Conservation (phyloP, 2,888 invertebrate species). For the Uropetala carovei region DNA sequence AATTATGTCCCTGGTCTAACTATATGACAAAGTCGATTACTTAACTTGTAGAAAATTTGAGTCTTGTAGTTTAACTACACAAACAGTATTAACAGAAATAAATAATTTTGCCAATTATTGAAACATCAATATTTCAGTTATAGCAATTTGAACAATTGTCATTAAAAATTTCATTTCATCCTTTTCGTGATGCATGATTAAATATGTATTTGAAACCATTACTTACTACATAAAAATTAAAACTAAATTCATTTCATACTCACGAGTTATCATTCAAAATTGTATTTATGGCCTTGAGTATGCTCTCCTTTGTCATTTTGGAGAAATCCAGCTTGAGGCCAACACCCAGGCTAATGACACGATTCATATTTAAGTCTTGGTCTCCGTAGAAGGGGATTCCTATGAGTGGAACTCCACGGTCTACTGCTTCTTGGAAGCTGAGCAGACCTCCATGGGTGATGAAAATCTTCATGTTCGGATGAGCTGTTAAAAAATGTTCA, state of each 20-base stretch:
- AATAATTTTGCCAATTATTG: too few relatives aligned
- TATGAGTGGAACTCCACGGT: slow-evolving; percentile 76
- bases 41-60: too few relatives aligned
- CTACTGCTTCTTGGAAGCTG: slow-evolving; percentile 78
- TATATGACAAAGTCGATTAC: too few relatives aligned
- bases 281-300: slow-evolving; percentile 75
- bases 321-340: slow-evolving; percentile 73
- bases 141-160: too few relatives aligned
- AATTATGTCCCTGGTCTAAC: too few relatives aligned
- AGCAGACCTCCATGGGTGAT: slow-evolving; percentile 80
- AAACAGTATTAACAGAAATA: too few relatives aligned
- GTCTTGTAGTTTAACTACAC: too few relatives aligned
- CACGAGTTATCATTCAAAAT: slow-evolving; percentile 73
- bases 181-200: too few relatives aligned
- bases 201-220: too few relatives aligned
- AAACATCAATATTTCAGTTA: too few relatives aligned
- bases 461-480: slow-evolving; percentile 78
- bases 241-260: background rate
- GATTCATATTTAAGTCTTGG: slow-evolving; percentile 78
- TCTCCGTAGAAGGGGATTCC: slow-evolving; percentile 78
- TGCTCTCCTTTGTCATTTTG: slow-evolving; percentile 71
- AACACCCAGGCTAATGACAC: slow-evolving; percentile 77
- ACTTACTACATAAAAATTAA: too few relatives aligned
- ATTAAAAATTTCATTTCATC: too few relatives aligned
- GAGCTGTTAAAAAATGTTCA: slow-evolving; percentile 72